phyloP scores from a whole-genome alignment of 2,888 invertebrate genomes.

The Agriopis leucophaearia region DNA sequence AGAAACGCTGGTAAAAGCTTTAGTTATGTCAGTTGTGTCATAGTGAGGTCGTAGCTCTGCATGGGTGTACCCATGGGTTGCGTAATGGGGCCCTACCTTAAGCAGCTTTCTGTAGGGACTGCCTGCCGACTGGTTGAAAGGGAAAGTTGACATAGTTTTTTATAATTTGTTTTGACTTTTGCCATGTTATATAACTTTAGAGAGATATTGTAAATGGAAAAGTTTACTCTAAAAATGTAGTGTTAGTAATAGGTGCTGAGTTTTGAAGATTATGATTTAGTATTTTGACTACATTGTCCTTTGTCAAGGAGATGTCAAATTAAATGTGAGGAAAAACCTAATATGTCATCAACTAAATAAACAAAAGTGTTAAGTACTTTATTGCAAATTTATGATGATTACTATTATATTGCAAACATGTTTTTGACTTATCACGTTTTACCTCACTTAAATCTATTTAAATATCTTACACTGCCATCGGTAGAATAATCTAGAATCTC shows the following conservation, averaged over 20 bases:
- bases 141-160: conserved; percentile 39
- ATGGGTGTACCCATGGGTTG: conserved; percentile 30
- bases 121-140: conserved; percentile 15
- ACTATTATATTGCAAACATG: conserved; percentile 3
- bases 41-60: conserved; percentile 11
- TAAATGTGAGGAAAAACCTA: conserved; percentile 4
- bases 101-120: conserved; percentile 34
- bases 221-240: conserved; percentile 4
- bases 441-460: not conserved
- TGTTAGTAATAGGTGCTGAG: not conserved
- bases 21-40: conserved; percentile 35
- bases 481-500: conserved; percentile 7
- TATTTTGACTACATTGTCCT: conserved; percentile 5
- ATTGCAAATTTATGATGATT: conserved; percentile 4
- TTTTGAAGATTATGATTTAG: not conserved
- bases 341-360: not conserved
- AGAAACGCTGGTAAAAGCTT: conserved; percentile 28
- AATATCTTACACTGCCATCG: conserved; percentile 8
- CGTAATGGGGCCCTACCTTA: conserved; percentile 34
- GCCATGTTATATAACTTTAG: conserved; percentile 27
- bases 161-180: conserved; percentile 22
- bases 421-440: conserved; percentile 6
- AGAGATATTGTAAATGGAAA: conserved; percentile 13
- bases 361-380: not conserved
- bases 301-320: not conserved